Percentiles rank a stretch among this genome's conserved stretches.
These are phyloP conservation scores for Linyphia triangularis DNA, from an alignment of 2,888 invertebrate genomes.

Conservation along the genomic window DNA sequence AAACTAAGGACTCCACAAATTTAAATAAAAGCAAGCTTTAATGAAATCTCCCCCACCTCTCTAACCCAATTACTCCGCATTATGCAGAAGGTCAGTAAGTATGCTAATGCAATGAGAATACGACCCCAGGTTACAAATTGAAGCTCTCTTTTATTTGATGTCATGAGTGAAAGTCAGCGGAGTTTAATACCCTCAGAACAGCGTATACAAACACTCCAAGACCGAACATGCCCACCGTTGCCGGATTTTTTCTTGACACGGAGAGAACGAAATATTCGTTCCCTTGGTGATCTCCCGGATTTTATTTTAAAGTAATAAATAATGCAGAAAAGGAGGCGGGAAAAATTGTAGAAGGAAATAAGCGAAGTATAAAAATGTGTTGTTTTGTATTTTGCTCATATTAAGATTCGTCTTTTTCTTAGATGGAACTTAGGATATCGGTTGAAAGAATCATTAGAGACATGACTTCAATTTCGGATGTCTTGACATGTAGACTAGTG, in stretches of 20 bases:
- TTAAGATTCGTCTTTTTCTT: background rate
- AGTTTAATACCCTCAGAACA: conserved; percentile 69
- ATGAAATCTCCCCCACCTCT: background rate
- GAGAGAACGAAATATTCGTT: conserved; percentile 46
- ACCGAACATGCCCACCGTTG: conserved; percentile 39
- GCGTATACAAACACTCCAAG: conserved; percentile 60
- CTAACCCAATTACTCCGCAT: conserved; percentile 24
- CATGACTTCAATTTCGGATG: no score
- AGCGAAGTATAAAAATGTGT: conserved; percentile 41
- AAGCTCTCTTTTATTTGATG: conserved; percentile 71
- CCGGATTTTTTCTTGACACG: conserved; percentile 45
- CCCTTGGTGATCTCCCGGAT: conserved; percentile 52
- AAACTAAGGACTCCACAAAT: no score
- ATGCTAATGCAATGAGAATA: conserved; percentile 35
- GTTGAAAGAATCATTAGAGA: no score
- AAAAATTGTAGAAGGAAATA: conserved; percentile 40
- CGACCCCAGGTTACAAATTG: conserved; percentile 61
- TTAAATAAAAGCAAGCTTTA: no score
- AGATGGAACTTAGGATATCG: no score
- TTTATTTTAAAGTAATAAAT: conserved; percentile 71
- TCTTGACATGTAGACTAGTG: no score
- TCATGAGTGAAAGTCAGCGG: conserved; percentile 66
- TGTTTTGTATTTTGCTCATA: conserved; percentile 38
- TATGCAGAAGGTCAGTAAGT: conserved; percentile 4
- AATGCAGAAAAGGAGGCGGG: conserved; percentile 55